A percentile compares a stretch with the other conserved stretches of the same genome.
Conservation (phyloP, 2,113 vertebrate genomes). For the Alces alces region DNA sequence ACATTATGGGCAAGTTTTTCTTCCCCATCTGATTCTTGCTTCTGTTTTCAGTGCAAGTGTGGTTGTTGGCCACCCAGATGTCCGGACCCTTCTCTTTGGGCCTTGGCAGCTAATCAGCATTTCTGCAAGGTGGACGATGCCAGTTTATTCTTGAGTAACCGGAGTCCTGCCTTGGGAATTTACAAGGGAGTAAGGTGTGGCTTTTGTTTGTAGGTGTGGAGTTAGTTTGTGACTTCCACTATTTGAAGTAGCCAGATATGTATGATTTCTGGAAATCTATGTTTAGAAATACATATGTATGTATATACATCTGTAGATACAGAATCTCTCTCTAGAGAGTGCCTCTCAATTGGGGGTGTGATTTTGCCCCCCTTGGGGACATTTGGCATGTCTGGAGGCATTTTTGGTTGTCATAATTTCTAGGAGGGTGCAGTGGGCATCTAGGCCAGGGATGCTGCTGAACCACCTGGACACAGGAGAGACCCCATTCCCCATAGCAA, state of each 20-base stretch:
- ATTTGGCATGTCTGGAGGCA: not conserved
- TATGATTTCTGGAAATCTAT: not conserved
- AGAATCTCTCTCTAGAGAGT: not conserved
- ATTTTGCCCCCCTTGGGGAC: not conserved
- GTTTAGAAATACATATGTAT: not conserved
- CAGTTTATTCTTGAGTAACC: not conserved
- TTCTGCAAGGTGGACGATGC: not conserved
- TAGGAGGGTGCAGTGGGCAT: not conserved
- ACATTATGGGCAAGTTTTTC: not conserved
- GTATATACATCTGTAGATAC: not conserved
- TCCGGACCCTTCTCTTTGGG: not conserved
- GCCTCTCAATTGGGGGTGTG: not conserved
- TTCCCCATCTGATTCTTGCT: constrained; percentile 29
- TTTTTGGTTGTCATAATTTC: constrained; percentile 8
- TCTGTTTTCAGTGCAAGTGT: not conserved
- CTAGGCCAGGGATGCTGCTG: not conserved
- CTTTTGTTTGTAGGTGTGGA: not conserved
- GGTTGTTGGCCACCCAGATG: not conserved
- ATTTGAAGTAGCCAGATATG: not conserved
- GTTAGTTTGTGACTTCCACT: not conserved
- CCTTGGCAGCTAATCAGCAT: not conserved
- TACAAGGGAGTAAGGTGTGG: not conserved
- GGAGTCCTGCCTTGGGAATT: not conserved
- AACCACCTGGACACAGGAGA: not conserved
- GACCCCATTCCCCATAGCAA: not conserved